These are phyloP conservation scores for Brotula barbata DNA, from an alignment of 2,797 vertebrate species.

Conservation along the genomic window DNA sequence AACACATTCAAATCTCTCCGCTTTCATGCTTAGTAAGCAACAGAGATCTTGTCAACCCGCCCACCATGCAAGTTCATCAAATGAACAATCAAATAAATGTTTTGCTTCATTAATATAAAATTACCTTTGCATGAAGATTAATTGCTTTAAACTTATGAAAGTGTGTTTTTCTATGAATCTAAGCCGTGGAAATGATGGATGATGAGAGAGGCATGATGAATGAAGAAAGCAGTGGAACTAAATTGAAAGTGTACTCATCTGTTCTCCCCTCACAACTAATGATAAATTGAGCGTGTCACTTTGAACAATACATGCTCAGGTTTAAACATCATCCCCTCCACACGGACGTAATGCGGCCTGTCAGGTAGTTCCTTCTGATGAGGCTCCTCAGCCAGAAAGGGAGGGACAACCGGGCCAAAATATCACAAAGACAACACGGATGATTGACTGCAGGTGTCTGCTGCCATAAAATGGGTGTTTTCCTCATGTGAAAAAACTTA, in stretches of 20 bases:
- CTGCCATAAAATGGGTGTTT: too few relatives aligned
- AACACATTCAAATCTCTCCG: constrained; percentile 36
- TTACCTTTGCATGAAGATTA: constrained; percentile 96
- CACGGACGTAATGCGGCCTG: constrained; percentile 74
- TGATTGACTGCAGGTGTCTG: too few relatives aligned
- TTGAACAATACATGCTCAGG: constrained; percentile 90
- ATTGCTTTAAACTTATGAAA: constrained; percentile 96
- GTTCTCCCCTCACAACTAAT: constrained; percentile 96
- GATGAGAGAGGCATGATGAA: constrained; percentile 91
- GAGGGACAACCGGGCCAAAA: too few relatives aligned
- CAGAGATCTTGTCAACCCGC: constrained; percentile 75
- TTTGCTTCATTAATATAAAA: constrained; percentile 94
- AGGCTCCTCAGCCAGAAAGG: constrained; percentile 10
- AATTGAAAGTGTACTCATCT: constrained; percentile 99
- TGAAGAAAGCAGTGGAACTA: constrained; percentile 98
- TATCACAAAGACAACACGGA: too few relatives aligned
- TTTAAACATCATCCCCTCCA: constrained; percentile 78
- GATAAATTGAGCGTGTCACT: constrained; percentile 99
- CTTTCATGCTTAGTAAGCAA: constrained; percentile 63
- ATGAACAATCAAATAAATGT: constrained; percentile 81
- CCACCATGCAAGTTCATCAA: constrained; percentile 85
- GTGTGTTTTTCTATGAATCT: constrained; percentile 79
- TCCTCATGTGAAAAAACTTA: too few relatives aligned
- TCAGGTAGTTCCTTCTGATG: constrained; percentile 73
- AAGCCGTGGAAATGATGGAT: constrained; percentile 88